Base-by-base conservation (phyloP, 2,113 vertebrate species). In the Laterallus jamaicensis region DNA sequence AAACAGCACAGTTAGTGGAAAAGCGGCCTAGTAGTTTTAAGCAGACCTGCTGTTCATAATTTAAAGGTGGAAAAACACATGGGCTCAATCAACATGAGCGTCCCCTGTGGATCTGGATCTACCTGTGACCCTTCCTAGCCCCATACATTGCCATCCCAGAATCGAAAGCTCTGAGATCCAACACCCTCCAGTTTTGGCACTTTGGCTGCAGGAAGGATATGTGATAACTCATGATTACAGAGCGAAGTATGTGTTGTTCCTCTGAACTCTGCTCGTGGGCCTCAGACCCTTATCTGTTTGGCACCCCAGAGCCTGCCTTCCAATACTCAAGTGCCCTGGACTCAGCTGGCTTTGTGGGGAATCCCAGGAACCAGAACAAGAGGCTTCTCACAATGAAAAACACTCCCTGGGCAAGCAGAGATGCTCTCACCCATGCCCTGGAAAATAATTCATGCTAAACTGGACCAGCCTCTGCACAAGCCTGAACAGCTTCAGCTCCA, bases 11-110 rank as follows among this genome's bases (percentile, higher is more conserved):
- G 11, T 3, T 35, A 10, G 28, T 47, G 37, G 6, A 17, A 56
- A 83, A 80, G 44, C 8, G 16, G 32, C 9, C 37, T 32, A 19
- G 47, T 15, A 39, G 73, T 17, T 58, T 37, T 58, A 76, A 77
- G 20, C 5, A 54, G 39, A 12, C 24, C 31, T 71, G 14, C 6
- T 37, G 44, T 29, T 49, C 16, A 9, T 54, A 62, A 73, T 39
- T 39, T 18, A 31, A 31, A 54, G 24, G 21, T 37, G 7, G 58
- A 86, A 55, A 26, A 32, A 7, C 3, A 6, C 0, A 0, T 25
- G 32, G 39, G 24, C 11, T 87, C 39, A 49, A 39, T 56, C 39
- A 75, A 10, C 3, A 31, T 10, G 24, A 35, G 28, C 11, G 10
- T 54, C 10, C 44, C 50, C 17, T 58, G 11, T 31, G 32, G 32